Conservation (phyloP, 1,140 invertebrate species). For the Globodera rostochiensis region DNA sequence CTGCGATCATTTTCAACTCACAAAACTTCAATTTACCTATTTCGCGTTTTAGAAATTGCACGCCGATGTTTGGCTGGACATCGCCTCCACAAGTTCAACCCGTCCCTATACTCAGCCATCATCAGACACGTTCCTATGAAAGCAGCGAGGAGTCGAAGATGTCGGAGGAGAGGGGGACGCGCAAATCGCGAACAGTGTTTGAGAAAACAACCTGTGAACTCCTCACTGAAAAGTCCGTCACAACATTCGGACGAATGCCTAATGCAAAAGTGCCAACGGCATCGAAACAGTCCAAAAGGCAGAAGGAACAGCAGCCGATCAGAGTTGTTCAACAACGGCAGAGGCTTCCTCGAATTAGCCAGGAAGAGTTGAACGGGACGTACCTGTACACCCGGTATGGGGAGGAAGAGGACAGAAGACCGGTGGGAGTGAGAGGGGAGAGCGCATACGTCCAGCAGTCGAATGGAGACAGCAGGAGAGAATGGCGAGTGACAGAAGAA, state of each 20-base stretch:
- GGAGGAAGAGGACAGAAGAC: slow-evolving; percentile 29
- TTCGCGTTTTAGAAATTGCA: slow-evolving; percentile 5
- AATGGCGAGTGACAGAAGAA: slow-evolving; percentile 1
- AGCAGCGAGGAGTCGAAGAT: slow-evolving; percentile 43
- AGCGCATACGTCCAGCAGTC: not conserved
- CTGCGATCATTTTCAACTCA: slow-evolving; percentile 8
- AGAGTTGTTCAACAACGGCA: slow-evolving; percentile 14
- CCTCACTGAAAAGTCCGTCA: slow-evolving; percentile 33
- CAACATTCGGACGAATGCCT: slow-evolving; percentile 24
- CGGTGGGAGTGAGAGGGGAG: not conserved
- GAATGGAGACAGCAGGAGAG: slow-evolving; percentile 1
- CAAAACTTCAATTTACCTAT: not conserved
- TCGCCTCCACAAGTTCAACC: not conserved
- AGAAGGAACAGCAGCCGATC: slow-evolving; percentile 1
- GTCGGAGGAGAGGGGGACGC: slow-evolving; percentile 20
- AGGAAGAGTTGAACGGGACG: slow-evolving; percentile 5
- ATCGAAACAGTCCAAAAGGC: not conserved
- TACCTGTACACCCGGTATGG: slow-evolving; percentile 45
- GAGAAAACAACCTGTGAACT: slow-evolving; percentile 45
- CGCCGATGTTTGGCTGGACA: slow-evolving; percentile 4
- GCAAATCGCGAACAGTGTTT: slow-evolving; percentile 36
- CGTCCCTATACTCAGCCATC: slow-evolving; percentile 23
- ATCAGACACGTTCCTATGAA: slow-evolving; percentile 44
- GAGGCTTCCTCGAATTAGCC: slow-evolving; percentile 8
- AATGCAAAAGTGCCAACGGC: not conserved